These are phyloP conservation scores for Drosophila paulistorum DNA, from an alignment of 1,140 invertebrate species.

Conservation along the genomic window DNA sequence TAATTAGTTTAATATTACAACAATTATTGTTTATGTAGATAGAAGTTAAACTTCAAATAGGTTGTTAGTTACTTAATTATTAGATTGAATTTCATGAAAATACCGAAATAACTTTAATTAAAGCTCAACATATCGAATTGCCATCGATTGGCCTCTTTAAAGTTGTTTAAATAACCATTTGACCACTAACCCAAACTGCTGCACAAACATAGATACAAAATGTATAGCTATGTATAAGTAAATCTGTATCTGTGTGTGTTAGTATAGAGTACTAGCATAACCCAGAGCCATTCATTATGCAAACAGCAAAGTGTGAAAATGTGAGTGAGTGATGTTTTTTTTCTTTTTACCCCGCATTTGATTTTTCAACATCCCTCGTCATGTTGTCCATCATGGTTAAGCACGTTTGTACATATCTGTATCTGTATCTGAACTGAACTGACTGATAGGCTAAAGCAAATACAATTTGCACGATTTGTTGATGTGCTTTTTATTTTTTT, in stretches of 20 bases:
- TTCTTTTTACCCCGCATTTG: neutral
- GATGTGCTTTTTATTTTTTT: conserved; percentile 3
- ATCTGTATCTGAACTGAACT: conserved; percentile 35
- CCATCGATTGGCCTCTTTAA: neutral
- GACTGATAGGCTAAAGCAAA: conserved; percentile 67
- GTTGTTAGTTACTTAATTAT: neutral
- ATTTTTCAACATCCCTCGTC: conserved; percentile 50
- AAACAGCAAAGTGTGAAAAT: conserved; percentile 74
- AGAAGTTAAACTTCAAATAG: no score
- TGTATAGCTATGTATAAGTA: neutral
- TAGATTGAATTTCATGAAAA: conserved; percentile 1
- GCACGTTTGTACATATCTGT: conserved; percentile 54
- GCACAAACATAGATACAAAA: neutral
- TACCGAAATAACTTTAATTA: neutral
- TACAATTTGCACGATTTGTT: conserved; percentile 75
- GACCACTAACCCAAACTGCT: neutral
- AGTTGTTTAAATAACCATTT: conserved; percentile 2
- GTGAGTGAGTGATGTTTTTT: conserved; percentile 9
- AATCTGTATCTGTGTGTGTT: neutral
- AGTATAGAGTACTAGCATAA: conserved; percentile 6
- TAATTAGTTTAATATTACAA: no score
- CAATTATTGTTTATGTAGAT: no score
- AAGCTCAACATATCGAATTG: neutral
- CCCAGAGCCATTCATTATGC: conserved; percentile 64
- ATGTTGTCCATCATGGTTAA: conserved; percentile 62